Evolutionary conservation across 2,113 vertebrate genomes (phyloP).

Genomic region (Picathartes gymnocephalus): DNA sequence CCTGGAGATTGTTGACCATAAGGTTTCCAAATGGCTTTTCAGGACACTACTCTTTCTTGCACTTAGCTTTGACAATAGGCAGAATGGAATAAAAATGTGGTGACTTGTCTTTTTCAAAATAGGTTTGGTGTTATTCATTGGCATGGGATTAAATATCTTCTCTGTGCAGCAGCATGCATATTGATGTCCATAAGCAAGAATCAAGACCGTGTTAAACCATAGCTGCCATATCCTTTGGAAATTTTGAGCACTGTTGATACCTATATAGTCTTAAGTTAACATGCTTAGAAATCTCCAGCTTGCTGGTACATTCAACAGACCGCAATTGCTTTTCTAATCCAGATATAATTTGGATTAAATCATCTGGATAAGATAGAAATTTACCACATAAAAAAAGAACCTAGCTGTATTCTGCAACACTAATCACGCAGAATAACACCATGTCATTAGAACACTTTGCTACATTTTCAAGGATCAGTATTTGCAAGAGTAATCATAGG

Average conservation of each 20-base stretch:
- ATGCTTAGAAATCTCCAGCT: neutral
- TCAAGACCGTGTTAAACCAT: neutral
- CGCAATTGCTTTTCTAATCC: neutral
- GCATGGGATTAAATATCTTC: neutral
- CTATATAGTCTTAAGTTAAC: neutral
- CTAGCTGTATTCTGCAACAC: neutral
- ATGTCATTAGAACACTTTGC: neutral
- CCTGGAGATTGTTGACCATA: neutral
- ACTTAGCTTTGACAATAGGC: neutral
- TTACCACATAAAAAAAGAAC: neutral
- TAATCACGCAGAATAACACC: neutral
- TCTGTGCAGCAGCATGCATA: neutral
- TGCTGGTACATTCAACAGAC: neutral
- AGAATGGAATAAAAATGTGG: neutral
- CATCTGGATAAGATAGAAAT: neutral
- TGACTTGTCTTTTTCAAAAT: neutral
- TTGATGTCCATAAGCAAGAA: neutral
- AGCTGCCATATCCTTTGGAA: neutral
- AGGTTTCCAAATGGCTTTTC: neutral
- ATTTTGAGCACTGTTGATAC: neutral
- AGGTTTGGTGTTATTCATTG: neutral
- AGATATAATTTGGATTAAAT: neutral
- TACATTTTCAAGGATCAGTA: neutral
- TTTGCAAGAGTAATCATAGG: neutral
- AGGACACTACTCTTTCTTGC: neutral